Conservation (phyloP, 2,113 vertebrate genomes). For the Cnemophilus loriae region DNA sequence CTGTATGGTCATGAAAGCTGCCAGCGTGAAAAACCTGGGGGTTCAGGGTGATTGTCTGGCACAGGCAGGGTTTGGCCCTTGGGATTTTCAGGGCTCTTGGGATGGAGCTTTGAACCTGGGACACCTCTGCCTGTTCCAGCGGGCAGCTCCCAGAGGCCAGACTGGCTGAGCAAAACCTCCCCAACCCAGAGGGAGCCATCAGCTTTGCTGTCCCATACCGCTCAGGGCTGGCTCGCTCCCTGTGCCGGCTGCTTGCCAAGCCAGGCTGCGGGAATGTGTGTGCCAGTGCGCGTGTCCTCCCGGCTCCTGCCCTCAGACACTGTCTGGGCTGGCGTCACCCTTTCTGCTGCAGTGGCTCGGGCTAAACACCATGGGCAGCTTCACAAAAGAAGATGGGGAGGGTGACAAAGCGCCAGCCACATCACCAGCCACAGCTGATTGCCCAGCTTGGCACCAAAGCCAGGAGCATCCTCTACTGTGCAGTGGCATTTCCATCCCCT, state of each 20-base stretch:
- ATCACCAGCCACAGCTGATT: background rate
- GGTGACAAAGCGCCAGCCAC: rapidly evolving
- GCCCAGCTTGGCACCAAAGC: background rate
- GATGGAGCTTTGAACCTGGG: background rate
- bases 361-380: background rate
- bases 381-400: background rate
- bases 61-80: rapidly evolving
- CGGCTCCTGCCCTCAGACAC: background rate
- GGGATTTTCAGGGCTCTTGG: background rate
- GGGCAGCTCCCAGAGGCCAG: background rate
- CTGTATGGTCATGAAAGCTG: background rate
- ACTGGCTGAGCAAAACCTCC: background rate
- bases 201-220: background rate
- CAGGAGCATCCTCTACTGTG: background rate
- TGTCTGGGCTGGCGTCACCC: background rate
- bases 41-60: background rate
- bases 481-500: background rate
- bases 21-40: rapidly evolving
- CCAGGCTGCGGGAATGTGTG: background rate
- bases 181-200: background rate
- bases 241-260: background rate
- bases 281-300: background rate
- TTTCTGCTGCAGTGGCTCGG: background rate
- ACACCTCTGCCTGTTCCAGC: background rate
- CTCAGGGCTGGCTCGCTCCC: background rate